Conservation (phyloP, 2,113 vertebrate species). For the Grallaria varia region DNA sequence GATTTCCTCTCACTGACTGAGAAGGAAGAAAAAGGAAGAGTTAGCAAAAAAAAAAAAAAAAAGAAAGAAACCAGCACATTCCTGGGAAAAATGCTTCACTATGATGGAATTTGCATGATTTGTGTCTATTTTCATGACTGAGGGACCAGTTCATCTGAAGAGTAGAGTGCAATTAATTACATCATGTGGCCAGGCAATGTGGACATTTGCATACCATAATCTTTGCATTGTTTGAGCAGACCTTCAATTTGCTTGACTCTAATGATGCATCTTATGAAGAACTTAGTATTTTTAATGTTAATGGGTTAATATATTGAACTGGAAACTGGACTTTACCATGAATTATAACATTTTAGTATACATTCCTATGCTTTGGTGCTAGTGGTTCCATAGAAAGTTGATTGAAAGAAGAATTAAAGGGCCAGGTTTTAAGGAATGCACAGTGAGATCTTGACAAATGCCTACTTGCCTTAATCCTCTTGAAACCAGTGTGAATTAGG, state of each 20-base stretch:
- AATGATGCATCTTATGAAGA: not conserved
- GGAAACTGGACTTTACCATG: not conserved
- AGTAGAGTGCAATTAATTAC: not conserved
- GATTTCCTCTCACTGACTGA: not conserved
- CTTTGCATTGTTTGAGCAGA: not conserved
- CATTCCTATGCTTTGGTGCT: not conserved
- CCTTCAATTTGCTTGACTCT: not conserved
- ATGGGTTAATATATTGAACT: not conserved
- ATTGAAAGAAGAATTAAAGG: constrained; percentile 16
- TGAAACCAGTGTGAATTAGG: not conserved
- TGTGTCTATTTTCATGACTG: not conserved
- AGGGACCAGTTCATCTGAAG: not conserved
- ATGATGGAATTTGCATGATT: not conserved
- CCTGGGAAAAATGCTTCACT: not conserved
- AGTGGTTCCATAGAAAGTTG: not conserved
- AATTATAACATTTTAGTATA: not conserved
- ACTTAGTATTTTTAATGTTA: not conserved
- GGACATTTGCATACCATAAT: not conserved
- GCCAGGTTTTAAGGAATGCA: not conserved
- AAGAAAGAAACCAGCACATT: not conserved
- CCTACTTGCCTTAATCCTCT: constrained; percentile 15
- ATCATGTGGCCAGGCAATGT: not conserved
- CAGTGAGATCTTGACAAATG: not conserved
- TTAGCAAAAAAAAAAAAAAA: too few relatives aligned
- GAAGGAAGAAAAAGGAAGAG: not conserved